Evolutionary conservation across 2,888 invertebrate species (phyloP), one percentile per base, ranked within the genome.

Genomic region (Caenorhabditis sinica): DNA sequence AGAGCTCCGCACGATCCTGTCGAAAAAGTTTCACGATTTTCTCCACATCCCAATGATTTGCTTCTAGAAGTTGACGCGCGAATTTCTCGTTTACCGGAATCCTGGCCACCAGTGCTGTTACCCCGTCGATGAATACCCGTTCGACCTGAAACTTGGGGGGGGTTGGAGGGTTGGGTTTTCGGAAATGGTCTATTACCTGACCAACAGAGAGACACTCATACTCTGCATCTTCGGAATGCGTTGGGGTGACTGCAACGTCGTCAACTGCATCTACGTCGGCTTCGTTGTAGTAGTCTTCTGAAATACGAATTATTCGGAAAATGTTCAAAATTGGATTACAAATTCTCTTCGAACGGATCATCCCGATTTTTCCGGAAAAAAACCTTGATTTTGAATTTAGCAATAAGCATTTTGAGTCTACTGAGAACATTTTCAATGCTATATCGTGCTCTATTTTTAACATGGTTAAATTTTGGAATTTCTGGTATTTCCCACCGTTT

Each of bases 31-130:
- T 53, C 3, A 61, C 72, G 11, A 84, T 58, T 71, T 81, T 75
- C 93, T 95, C 95, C 90, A 96, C 95, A 93, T 96, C 95, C 98
- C 98, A 98, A 92, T 95, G 95, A 93, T 97, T 96, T 73, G 96
- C 95, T 93, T 97, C 96, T 85, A 98, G 94, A 91, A 98, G 95
- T 49, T 90, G 82, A 66, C 87, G 87, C 23, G 90, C 89, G 8
- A 88, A 60, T 5, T 89, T 86, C 4, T 90, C 90, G 13, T 76
- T 85, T 1, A 88, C 36, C 20, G 72, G 30, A 28, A 83, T 58
- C 17, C 69, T 61, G 0, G 81, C 71, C 17, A 79, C 77, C 40
- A 89, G 60, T 9, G 72, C 25, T 6, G 82, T 85, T 2, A 88
- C 82, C 0, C 68, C 74, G 60, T 89, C 89, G 15, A 61, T 79